phyloP scores from a whole-genome alignment of 1,140 invertebrate species.

The Drosophila nigromelanica region DNA sequence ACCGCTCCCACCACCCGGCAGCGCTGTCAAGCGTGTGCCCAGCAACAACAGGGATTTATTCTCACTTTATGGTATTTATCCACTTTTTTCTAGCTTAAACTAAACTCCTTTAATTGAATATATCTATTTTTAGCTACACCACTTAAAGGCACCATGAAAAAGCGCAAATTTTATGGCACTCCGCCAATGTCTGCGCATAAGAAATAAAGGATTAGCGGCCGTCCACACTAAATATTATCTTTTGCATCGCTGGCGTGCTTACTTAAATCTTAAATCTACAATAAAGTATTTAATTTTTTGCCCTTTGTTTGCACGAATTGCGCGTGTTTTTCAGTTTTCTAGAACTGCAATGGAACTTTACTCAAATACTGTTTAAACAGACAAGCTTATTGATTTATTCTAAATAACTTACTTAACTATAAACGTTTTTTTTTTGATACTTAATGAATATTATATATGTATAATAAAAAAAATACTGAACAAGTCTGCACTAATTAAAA shows the following conservation, averaged over 20 bases:
- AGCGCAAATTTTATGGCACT: constrained; percentile 78
- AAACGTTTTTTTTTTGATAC: constrained; percentile 1
- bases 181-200: constrained; percentile 67
- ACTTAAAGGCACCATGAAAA: constrained; percentile 77
- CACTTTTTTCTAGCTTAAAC: not conserved
- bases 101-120: not conserved
- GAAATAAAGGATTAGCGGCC: constrained; percentile 38
- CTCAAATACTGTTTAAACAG: constrained; percentile 14
- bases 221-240: constrained; percentile 16
- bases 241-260: constrained; percentile 52
- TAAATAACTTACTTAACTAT: constrained; percentile 10
- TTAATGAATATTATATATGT: constrained; percentile 17
- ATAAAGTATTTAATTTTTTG: constrained; percentile 60
- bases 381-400: constrained; percentile 13
- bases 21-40: constrained; percentile 65
- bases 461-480: constrained; percentile 19
- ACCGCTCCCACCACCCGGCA: constrained; percentile 16
- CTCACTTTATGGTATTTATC: constrained; percentile 64
- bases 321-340: constrained; percentile 16
- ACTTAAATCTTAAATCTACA: constrained; percentile 68
- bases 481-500: not conserved
- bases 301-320: constrained; percentile 25
- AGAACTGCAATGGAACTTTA: not conserved
- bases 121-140: constrained; percentile 63
- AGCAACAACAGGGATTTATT: constrained; percentile 63